Evolutionary conservation across 1,140 invertebrate genomes (phyloP), one percentile per base, ranked within the genome.

Genomic region (Ylistrum balloti): DNA sequence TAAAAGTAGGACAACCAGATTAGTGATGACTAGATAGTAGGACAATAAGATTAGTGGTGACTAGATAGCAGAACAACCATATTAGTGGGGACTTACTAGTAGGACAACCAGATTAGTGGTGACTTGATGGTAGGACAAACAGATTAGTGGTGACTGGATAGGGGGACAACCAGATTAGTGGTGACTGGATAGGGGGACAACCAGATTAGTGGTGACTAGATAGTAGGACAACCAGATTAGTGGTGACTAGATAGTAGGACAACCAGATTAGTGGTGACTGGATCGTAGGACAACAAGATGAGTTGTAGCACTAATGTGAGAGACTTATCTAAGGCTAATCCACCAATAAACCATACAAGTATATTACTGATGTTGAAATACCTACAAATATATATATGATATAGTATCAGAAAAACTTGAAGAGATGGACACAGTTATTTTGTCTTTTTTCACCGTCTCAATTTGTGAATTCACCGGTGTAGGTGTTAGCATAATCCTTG

Each of bases 401-500:
- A 38, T 7, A 38, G n/a, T n/a, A 38, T 7, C 35, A 38, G 5
- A 38, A 38, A 38, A 7, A 38, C 35, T 13, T 13, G n/a, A n/a
- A n/a, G n/a, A n/a, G 45, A 20, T 74, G 56, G 28, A 28, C 22
- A 74, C n/a, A 74, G n/a, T 74, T 74, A 74, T 74, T n/a, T 74
- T 2, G 56, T 74, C 5, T 74, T n/a, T n/a, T 74, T 74, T 74
- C 56, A 74, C 22, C 1, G n/a, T 20, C 22, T 22, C 20, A 17
- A 28, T 28, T n/a, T 74, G 56, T 74, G 17, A 74, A 74, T 74
- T 0, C 56, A 74, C 56, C n/a, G 13, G 56, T 28, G n/a, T 28
- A 74, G 56, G 56, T 74, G n/a, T 74, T 74, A 74, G 56, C 56
- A 28, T 74, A 74, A 74, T 74, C 56, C 56, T 74, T 5, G 7